These are phyloP conservation scores for Idaea straminata DNA, from an alignment of 2,888 invertebrate genomes.

Conservation along the genomic window DNA sequence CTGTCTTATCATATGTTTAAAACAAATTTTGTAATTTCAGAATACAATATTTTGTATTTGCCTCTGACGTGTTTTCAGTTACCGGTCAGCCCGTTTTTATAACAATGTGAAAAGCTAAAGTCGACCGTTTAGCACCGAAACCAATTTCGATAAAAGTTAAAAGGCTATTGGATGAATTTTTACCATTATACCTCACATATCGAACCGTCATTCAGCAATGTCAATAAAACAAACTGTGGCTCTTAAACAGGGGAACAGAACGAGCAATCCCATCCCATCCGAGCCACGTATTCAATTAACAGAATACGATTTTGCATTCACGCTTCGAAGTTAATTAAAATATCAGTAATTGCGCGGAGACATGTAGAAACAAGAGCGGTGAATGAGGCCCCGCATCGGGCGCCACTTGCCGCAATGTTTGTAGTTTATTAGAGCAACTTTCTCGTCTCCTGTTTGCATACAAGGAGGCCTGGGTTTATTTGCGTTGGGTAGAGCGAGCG, in stretches of 20 bases:
- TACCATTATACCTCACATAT: conserved; percentile 16
- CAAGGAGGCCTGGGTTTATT: conserved; percentile 45
- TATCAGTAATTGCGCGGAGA: conserved; percentile 28
- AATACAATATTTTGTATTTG: no score
- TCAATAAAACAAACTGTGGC: conserved; percentile 40
- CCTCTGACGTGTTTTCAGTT: not conserved
- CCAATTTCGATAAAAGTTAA: conserved; percentile 20
- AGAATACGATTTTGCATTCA: conserved; percentile 64
- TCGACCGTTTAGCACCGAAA: conserved; percentile 10
- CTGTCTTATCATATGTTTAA: no score
- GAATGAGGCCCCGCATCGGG: conserved; percentile 30
- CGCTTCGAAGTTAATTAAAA: conserved; percentile 72
- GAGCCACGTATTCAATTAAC: conserved; percentile 68
- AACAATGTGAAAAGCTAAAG: conserved; percentile 10
- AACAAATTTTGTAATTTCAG: no score
- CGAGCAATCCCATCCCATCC: conserved; percentile 47
- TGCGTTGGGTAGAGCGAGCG: conserved; percentile 31
- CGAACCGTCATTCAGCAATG: conserved; percentile 11
- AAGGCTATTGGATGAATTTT: conserved; percentile 16
- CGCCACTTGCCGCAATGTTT: conserved; percentile 62
- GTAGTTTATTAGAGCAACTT: conserved; percentile 71
- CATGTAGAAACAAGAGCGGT: conserved; percentile 13
- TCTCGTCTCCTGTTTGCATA: conserved; percentile 58
- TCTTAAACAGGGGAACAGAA: conserved; percentile 48
- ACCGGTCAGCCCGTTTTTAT: not conserved